These are phyloP conservation scores for Callimorpha dominula DNA, from an alignment of 2,888 invertebrate genomes.

Conservation along the genomic window DNA sequence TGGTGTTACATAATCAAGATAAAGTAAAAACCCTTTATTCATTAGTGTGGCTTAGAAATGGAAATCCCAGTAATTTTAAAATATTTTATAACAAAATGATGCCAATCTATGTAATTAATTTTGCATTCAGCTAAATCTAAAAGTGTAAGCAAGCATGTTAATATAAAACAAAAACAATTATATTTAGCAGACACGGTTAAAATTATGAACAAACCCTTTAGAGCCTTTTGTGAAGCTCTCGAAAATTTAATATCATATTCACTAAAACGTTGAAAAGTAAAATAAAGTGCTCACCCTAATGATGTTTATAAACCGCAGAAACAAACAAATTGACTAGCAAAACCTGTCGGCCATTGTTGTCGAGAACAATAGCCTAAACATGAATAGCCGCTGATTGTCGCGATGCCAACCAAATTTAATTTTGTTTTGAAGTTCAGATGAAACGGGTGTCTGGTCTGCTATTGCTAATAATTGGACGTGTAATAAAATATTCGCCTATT, in stretches of 20 bases:
- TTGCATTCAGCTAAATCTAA: slow-evolving; percentile 1
- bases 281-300: slow-evolving; percentile 47
- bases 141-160: slow-evolving; percentile 7
- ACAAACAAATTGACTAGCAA: slow-evolving; percentile 60
- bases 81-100: background rate
- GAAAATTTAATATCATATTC: slow-evolving; percentile 30
- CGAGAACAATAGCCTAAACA: slow-evolving; percentile 51
- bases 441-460: slow-evolving; percentile 20
- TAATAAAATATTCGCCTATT: background rate
- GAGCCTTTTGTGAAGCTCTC: slow-evolving; percentile 1
- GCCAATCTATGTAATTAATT: slow-evolving; percentile 7
- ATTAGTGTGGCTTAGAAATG: no score
- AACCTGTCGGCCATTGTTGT: slow-evolving; percentile 56
- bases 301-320: slow-evolving; percentile 49
- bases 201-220: slow-evolving; percentile 15
- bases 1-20: background rate
- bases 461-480: slow-evolving; percentile 23
- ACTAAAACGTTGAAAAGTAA: slow-evolving; percentile 29
- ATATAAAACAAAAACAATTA: slow-evolving; percentile 19
- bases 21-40: background rate
- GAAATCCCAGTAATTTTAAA: background rate
- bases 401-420: slow-evolving; percentile 55
- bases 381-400: slow-evolving; percentile 64
- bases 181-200: slow-evolving; percentile 6
- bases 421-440: slow-evolving; percentile 43